Evolutionary conservation across 2,888 invertebrate genomes (phyloP).

Genomic region (Lasioglossum oenotherae): DNA sequence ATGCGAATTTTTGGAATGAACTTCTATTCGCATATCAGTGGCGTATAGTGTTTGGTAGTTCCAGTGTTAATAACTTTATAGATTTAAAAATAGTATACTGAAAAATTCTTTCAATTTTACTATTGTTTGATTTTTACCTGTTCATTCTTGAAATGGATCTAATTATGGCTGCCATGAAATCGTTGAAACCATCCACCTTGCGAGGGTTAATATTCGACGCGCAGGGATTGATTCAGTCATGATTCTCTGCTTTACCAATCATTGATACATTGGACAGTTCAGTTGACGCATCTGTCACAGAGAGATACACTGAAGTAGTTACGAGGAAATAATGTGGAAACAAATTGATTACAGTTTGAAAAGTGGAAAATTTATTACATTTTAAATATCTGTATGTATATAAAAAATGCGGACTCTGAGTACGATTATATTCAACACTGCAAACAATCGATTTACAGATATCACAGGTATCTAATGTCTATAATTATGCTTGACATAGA

Average conservation of each 20-base stretch:
- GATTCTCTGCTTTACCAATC: constrained; percentile 5
- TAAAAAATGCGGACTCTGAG: not conserved
- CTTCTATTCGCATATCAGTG: too few species aligned
- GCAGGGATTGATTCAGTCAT: not conserved
- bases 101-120: too few species aligned
- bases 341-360: not conserved
- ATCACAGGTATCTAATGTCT: not conserved
- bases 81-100: too few species aligned
- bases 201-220: not conserved
- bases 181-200: not conserved
- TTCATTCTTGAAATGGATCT: not conserved
- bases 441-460: not conserved
- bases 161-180: not conserved
- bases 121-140: too few species aligned
- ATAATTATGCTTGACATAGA: constrained; percentile 12
- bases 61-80: too few species aligned
- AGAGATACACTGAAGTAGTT: not conserved
- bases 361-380: too few species aligned
- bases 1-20: too few species aligned
- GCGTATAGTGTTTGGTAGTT: too few species aligned
- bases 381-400: not conserved
- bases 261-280: not conserved
- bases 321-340: not conserved
- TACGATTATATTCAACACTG: not conserved
- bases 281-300: not conserved